A percentile compares a stretch with the other conserved stretches of the same genome.
Evolutionary conservation across 2,888 invertebrate species (phyloP).

Genomic region (Halocaridina rubra): DNA sequence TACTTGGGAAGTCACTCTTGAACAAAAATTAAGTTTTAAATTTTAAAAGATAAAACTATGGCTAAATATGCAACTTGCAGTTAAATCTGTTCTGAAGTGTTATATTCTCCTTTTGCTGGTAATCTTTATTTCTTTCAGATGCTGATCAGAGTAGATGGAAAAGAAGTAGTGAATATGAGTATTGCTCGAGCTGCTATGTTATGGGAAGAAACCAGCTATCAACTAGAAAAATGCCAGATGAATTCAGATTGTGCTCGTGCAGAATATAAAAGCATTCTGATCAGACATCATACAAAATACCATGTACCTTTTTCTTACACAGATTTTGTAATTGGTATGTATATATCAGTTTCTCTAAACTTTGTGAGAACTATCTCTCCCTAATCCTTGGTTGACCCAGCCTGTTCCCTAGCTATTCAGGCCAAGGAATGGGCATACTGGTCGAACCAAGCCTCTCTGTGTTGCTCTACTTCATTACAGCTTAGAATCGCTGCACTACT

Average conservation of each 20-base stretch:
- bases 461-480: no score
- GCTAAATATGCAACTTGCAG: background rate
- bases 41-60: background rate
- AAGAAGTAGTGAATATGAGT: constrained; percentile 74
- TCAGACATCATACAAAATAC: constrained; percentile 80
- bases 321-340: constrained; percentile 29
- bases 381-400: no score
- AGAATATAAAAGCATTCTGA: constrained; percentile 79
- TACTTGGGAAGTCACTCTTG: no score
- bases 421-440: no score
- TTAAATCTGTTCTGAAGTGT: background rate
- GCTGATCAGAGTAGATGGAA: constrained; percentile 74
- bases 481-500: no score
- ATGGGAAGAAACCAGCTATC: constrained; percentile 97
- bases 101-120: no score
- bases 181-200: constrained; percentile 79
- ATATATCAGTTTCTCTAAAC: no score
- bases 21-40: no score
- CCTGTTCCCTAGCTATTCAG: no score
- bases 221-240: constrained; percentile 86
- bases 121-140: constrained; percentile 69
- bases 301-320: constrained; percentile 71
- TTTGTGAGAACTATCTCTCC: no score
- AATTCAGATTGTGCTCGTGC: constrained; percentile 81
- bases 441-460: no score